Evolutionary conservation across 2,888 invertebrate species (phyloP), one percentile per base, ranked within the genome.

Genomic region (Hyppa rectilinea): DNA sequence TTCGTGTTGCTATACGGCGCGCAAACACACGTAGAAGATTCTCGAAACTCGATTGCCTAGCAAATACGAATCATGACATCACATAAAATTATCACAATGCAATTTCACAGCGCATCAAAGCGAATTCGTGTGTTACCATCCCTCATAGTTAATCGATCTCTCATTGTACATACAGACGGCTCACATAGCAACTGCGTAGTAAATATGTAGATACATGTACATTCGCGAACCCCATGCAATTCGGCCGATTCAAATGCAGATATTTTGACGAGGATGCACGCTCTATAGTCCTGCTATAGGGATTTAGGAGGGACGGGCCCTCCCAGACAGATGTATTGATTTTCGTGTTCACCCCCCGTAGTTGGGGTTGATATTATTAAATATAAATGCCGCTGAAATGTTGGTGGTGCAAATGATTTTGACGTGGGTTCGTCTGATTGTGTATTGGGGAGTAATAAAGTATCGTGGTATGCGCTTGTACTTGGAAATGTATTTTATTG

Each of bases 321-420:
- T 93, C 91, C 91, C 93, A 94, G 94, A 94, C 94, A 87, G 86
- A 73, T 53, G 87, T 94, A 94, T 94, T 89, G 94, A 94, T 94
- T 94, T 93, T 92, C 91, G 91, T 86, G 80, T 81, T 85, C 84
- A 85, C 87, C 90, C 89, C 63, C 89, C 47, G 64, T 82, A 87
- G 87, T 87, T 89, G 90, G 91, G 89, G 84, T 88, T 79, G 89
- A 89, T 92, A 89, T 92, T 94, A 93, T 94, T 93, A 92, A 94
- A 94, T 93, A 93, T 92, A 93, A 92, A 94, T 92, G 92, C 88
- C 89, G 91, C 83, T 88, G 91, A 92, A 92, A 92, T 90, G 87
- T 88, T 84, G 84, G 80, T 78, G 84, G 84, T 78, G 84, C 74
- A 75, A 78, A 77, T 78, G 76, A 71, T 81, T 80, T 83, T 81